Conservation (phyloP, 2,888 invertebrate genomes). For the Hemicrepidius hirtus region DNA sequence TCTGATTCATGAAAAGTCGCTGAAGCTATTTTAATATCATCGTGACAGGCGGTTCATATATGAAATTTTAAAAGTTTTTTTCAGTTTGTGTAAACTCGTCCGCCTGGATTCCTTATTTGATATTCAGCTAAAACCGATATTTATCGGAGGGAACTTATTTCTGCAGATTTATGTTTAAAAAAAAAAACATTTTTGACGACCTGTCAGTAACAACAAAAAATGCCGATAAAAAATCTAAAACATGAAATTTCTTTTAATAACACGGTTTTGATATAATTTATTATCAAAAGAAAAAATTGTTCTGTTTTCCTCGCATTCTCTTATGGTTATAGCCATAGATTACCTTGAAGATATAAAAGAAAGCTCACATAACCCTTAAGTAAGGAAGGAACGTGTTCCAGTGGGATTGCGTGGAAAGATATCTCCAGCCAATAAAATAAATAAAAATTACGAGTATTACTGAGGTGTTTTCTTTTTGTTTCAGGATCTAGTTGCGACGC, state of each 20-base stretch:
- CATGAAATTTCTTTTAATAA: no score
- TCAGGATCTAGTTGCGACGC: slow-evolving; percentile 86
- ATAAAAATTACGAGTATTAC: slow-evolving; percentile 11
- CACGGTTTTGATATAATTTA: no score
- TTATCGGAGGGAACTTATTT: not conserved
- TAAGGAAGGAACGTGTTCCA: not conserved
- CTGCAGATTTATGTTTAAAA: not conserved
- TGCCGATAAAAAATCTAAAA: no score
- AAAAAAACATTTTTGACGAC: no score
- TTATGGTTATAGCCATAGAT: not conserved
- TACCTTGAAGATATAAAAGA: not conserved
- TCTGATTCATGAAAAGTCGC: not conserved
- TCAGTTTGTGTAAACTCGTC: slow-evolving; percentile 1
- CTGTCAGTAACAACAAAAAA: no score
- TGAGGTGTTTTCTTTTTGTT: slow-evolving; percentile 69
- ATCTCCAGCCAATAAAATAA: not conserved
- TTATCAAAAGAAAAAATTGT: not conserved
- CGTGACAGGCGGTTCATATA: slow-evolving; percentile 8
- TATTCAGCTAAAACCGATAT: not conserved
- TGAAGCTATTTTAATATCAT: slow-evolving; percentile 15
- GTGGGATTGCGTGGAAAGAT: not conserved
- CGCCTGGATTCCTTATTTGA: not conserved
- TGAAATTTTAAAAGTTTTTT: slow-evolving; percentile 21
- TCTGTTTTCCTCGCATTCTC: not conserved
- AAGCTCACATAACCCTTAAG: not conserved